Base-by-base conservation (phyloP, 2,113 vertebrate genomes). In the Falco punctatus region DNA sequence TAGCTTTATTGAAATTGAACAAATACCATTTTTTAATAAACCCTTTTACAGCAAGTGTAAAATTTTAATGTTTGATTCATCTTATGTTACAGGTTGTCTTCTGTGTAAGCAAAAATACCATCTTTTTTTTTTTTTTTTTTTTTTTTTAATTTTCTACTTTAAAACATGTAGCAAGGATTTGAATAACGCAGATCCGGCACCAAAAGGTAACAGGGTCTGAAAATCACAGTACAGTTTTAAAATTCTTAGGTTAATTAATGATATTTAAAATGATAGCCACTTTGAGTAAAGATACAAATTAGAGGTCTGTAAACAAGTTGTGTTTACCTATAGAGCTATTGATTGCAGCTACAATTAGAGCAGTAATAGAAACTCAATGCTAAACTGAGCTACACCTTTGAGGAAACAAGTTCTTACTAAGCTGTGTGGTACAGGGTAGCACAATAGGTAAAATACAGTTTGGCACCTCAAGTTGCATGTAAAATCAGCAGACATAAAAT, bases 1-100 rank as follows among this genome's bases (percentile, higher is more conserved):
- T 98, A 98, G 94, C 98, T 99, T 99, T 99, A 99, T 99, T 99
- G 98, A 98, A 99, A 98, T 98, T 97, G 98, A 98, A 98, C 98
- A 98, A 98, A 98, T 98, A 98, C 74, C 85, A 92, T 96, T 97
- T 98, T 96, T 97, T 98, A 98, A 97, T 98, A 98, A 98, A 98
- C 94, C 95, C 97, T 98, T 98, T 98, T 97, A 98, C 98, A 98
- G 92, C 97, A 97, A 97, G 96, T 98, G 98, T 97, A 98, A 98
- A 98, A 98, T 98, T 97, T 91, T 88, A 96, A 97, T 96, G 88
- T 95, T 96, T 96, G 96, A 97, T 96, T 97, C 96, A 90, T 97
- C 97, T 97, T 96, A 95, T 96, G 94, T 98, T 98, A 98, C 97
- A 98, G 92, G 85, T 97, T 97, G 81, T 98, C 93, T 81, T 98